Conservation (phyloP, 1,140 invertebrate genomes). For the Hormaphis cornu region DNA sequence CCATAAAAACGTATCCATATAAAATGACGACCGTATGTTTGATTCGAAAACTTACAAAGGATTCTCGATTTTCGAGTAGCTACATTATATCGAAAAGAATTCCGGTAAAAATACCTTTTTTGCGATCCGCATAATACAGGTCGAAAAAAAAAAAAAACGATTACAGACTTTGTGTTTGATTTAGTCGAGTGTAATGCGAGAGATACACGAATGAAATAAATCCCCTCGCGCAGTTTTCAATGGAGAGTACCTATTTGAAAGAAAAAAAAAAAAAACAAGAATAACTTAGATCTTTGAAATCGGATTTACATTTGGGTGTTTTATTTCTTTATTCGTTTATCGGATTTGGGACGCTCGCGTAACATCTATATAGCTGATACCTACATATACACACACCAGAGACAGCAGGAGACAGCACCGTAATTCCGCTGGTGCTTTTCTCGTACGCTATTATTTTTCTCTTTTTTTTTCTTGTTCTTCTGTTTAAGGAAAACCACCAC, state of each 20-base stretch:
- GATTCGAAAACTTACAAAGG: no score
- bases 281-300: neutral
- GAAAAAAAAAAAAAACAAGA: neutral
- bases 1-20: no score
- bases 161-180: neutral
- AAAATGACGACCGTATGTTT: no score
- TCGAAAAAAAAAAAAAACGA: neutral
- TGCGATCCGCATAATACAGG: neutral
- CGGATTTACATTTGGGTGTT: constrained; percentile 13
- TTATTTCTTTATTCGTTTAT: constrained; percentile 21
- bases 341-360: constrained; percentile 8
- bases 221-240: neutral
- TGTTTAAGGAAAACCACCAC: neutral
- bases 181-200: constrained; percentile 7
- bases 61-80: no score
- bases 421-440: neutral
- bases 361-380: no score
- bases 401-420: neutral
- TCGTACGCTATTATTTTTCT: neutral
- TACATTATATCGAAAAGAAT: no score
- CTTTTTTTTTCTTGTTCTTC: neutral
- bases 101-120: no score
- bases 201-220: neutral
- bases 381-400: neutral
- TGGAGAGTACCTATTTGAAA: neutral